A percentile compares a stretch with the other conserved stretches of the same genome.
These are phyloP conservation scores for Scytalopus superciliaris DNA, from an alignment of 2,113 vertebrate genomes.

Conservation along the genomic window DNA sequence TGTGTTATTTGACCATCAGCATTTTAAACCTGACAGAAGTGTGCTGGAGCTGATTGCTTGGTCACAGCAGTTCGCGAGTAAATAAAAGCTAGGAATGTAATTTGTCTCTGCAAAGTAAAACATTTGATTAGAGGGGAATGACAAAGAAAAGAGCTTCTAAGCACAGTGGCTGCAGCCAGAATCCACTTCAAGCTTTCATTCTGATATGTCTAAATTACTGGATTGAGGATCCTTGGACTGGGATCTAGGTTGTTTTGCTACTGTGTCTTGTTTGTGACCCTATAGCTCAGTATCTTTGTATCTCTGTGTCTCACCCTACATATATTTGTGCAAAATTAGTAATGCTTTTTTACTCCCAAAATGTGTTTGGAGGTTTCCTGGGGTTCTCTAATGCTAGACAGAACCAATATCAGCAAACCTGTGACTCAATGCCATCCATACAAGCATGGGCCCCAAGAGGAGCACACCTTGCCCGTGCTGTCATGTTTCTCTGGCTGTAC, in stretches of 20 bases:
- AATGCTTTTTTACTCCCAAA: background rate
- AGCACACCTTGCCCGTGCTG: background rate
- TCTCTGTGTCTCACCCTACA: background rate
- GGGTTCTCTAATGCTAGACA: background rate
- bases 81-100: slow-evolving; percentile 28
- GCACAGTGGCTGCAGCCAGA: background rate
- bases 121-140: slow-evolving; percentile 12
- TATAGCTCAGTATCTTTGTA: background rate
- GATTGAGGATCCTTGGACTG: background rate
- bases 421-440: background rate
- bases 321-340: background rate
- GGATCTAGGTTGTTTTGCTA: background rate
- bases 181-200: background rate
- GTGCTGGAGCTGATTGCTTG: background rate
- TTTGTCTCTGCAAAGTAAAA: slow-evolving; percentile 33
- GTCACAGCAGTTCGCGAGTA: background rate
- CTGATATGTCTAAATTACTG: background rate
- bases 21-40: background rate
- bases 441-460: background rate
- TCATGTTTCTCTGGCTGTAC: background rate
- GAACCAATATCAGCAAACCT: background rate
- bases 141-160: slow-evolving; percentile 8
- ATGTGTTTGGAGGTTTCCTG: background rate
- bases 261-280: background rate
- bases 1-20: slow-evolving; percentile 1